Conservation (phyloP, 2,888 invertebrate species). For the Xestia sexstrigata region DNA sequence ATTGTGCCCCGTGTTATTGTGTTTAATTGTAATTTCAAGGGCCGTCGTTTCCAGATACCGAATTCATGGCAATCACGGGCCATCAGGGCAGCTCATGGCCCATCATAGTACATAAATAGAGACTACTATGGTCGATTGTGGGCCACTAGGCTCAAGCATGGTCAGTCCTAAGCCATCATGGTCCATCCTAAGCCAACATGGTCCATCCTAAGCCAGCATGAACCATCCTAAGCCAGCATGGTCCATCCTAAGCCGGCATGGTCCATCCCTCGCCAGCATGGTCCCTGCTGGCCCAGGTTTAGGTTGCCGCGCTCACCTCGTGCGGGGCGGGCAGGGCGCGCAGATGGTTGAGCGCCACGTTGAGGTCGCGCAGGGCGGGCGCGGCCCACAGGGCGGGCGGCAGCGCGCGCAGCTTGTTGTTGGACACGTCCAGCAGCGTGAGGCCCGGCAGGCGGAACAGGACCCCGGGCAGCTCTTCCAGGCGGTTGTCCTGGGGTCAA, state of each 20-base stretch:
- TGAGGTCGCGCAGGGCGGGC: constrained; percentile 96
- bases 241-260: neutral
- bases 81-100: neutral
- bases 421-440: constrained; percentile 96
- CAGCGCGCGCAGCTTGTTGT: constrained; percentile 96
- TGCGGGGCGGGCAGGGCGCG: constrained; percentile 91
- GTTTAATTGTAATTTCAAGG: no score
- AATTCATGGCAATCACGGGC: neutral
- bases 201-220: neutral
- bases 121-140: neutral
- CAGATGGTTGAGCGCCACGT: constrained; percentile 96
- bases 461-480: constrained; percentile 95
- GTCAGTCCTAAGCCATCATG: neutral
- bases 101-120: no score
- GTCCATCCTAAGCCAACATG: neutral
- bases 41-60: neutral
- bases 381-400: constrained; percentile 97
- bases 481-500: constrained; percentile 94
- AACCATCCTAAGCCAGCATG: no score
- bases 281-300: neutral
- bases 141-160: neutral
- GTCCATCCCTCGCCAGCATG: neutral
- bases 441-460: constrained; percentile 95
- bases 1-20: no score
- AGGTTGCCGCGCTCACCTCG: constrained; percentile 52